Evolutionary conservation across 2,888 invertebrate species (phyloP).

Genomic region (Chamaedrilus cognettii): DNA sequence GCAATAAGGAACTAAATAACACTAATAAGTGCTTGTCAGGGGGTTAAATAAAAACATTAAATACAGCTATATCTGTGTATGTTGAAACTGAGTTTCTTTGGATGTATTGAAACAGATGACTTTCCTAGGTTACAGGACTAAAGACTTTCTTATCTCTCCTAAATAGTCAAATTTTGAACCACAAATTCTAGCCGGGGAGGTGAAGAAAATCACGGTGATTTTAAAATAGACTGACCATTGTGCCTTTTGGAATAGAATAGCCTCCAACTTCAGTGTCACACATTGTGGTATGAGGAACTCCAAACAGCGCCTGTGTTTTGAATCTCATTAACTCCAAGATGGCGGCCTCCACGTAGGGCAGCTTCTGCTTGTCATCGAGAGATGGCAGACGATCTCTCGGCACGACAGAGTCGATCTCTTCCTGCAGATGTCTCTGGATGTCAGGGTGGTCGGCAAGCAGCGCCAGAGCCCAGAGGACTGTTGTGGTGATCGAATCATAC

Average conservation of each 20-base stretch:
- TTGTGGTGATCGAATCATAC: constrained; percentile 19
- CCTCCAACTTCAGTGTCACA: constrained; percentile 18
- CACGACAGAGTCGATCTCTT: constrained; percentile 24
- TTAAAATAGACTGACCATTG: constrained; percentile 13
- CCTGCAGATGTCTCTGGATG: constrained; percentile 20
- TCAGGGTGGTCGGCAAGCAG: constrained; percentile 20
- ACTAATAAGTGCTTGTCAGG: no score
- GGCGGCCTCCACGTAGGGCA: constrained; percentile 17
- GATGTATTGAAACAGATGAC: no score
- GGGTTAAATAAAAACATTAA: no score
- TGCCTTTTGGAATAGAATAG: constrained; percentile 18
- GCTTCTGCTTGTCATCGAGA: constrained; percentile 12
- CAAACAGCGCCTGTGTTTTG: constrained; percentile 11
- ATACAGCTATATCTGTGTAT: no score
- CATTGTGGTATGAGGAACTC: constrained; percentile 19
- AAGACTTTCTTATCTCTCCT: no score
- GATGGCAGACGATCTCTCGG: constrained; percentile 13
- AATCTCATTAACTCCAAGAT: constrained; percentile 12
- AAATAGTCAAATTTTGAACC: no score
- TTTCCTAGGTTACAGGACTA: no score
- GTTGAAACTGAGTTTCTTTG: no score
- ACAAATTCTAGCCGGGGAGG: no score
- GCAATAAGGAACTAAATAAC: no score
- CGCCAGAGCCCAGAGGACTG: constrained; percentile 19
- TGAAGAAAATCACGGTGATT: no score